These are phyloP conservation scores for Embidobia sp. DNA, from an alignment of 2,888 invertebrate species.

Conservation along the genomic window DNA sequence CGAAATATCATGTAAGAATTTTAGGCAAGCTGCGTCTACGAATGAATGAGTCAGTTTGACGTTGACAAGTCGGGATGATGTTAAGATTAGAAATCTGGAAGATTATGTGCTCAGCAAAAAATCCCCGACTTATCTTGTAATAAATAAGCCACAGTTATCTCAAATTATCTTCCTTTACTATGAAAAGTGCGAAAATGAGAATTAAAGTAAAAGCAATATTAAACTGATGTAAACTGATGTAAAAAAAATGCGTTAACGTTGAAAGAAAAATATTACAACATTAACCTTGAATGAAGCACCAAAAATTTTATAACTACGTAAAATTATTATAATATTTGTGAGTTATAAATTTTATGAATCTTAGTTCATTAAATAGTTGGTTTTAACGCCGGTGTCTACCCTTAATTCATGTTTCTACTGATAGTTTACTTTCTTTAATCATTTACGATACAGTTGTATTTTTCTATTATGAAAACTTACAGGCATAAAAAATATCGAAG, in stretches of 20 bases:
- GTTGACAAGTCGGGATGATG: constrained; percentile 55
- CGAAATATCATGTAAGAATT: constrained; percentile 47
- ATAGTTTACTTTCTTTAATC: too few species aligned
- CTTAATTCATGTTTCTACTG: too few species aligned
- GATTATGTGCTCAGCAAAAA: constrained; percentile 45
- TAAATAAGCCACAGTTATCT: constrained; percentile 48
- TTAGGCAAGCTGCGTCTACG: constrained; percentile 37
- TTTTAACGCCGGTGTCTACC: too few species aligned
- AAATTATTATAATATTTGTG: too few species aligned
- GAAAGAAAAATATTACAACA: background rate
- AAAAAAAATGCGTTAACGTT: too few species aligned
- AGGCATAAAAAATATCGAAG: too few species aligned
- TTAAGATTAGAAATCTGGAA: constrained; percentile 55
- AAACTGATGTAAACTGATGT: constrained; percentile 11
- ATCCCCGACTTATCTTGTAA: constrained; percentile 39
- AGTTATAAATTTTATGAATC: too few species aligned
- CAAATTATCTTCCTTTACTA: constrained; percentile 3
- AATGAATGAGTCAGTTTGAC: constrained; percentile 32
- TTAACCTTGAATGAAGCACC: background rate
- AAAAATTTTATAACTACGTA: too few species aligned
- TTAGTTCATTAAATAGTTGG: too few species aligned
- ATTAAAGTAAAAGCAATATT: constrained; percentile 17
- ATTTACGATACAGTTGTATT: too few species aligned
- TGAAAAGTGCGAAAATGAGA: constrained; percentile 13
- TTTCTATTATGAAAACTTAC: too few species aligned